A percentile compares a stretch with the other conserved stretches of the same genome.
Evolutionary conservation across 2,113 vertebrate genomes (phyloP).

Genomic region (Saccopteryx bilineata): DNA sequence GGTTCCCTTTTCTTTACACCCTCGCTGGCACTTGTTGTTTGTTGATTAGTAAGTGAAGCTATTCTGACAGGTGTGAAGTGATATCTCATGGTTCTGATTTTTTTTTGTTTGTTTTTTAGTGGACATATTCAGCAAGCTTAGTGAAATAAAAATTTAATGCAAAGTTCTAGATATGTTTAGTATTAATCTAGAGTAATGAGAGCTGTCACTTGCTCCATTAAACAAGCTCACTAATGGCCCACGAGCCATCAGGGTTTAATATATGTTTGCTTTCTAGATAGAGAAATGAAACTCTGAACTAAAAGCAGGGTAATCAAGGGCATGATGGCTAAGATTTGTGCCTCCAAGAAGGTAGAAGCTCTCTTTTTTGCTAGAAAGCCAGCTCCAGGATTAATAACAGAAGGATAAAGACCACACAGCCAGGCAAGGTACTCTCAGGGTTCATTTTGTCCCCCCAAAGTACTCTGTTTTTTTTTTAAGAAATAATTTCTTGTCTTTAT

Average conservation of each 20-base stretch:
- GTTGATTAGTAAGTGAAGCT: no score
- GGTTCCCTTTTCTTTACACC: no score
- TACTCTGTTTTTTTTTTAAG: not conserved
- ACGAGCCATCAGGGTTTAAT: not conserved
- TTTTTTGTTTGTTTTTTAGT: not conserved
- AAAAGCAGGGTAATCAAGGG: not conserved
- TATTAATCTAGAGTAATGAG: not conserved
- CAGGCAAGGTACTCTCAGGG: not conserved
- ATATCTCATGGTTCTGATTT: no score
- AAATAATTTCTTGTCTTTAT: not conserved
- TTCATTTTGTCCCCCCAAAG: accelerated
- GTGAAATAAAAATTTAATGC: not conserved
- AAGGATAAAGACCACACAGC: not conserved
- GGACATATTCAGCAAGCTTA: not conserved
- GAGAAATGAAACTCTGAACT: not conserved
- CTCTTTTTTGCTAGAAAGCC: not conserved
- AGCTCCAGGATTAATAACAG: not conserved
- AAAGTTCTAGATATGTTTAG: not conserved
- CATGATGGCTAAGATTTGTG: not conserved
- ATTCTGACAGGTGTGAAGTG: no score
- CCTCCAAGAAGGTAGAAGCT: no score
- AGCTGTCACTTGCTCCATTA: not conserved
- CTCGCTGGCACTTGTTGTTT: no score
- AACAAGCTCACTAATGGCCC: not conserved
- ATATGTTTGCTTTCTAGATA: not conserved